These are phyloP conservation scores for Rotaria socialis DNA, from an alignment of 2,888 invertebrate species.

Conservation along the genomic window DNA sequence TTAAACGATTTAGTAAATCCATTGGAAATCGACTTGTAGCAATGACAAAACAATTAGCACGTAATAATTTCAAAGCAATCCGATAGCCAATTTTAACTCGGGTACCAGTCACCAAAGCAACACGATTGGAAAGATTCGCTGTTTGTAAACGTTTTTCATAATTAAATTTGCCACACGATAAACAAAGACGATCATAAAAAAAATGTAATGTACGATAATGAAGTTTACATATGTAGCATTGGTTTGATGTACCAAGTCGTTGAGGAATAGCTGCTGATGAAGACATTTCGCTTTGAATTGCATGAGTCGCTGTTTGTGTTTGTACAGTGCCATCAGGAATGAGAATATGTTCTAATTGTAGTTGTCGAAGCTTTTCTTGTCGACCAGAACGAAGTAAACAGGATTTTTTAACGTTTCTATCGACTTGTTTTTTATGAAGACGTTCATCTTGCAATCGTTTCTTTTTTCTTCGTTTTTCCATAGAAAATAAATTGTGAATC, in stretches of 20 bases:
- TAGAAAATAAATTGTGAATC: not conserved
- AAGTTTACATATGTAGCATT: conserved; percentile 33
- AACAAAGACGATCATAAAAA: conserved; percentile 37
- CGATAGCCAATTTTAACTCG: conserved; percentile 38
- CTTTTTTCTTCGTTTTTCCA: not conserved
- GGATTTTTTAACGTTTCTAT: not conserved
- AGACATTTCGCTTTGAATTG: no score
- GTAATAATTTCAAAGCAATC: conserved; percentile 30
- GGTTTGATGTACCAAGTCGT: fast-evolving
- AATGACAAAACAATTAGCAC: conserved; percentile 36
- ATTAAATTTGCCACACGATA: not conserved
- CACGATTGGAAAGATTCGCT: not conserved
- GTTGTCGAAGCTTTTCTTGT: not conserved
- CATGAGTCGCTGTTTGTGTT: not conserved
- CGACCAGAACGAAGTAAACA: not conserved
- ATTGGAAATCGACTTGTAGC: conserved; percentile 36
- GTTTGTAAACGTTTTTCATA: conserved; percentile 36
- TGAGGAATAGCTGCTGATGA: not conserved
- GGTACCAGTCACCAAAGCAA: conserved; percentile 32
- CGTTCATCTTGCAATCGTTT: no score
- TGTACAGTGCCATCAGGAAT: not conserved
- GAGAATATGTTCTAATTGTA: not conserved
- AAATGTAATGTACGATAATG: conserved; percentile 1
- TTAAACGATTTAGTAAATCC: conserved; percentile 22
- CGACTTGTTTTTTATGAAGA: not conserved